Evolutionary conservation across 2,797 vertebrate species (phyloP).

Genomic region (Spinibarbus caldwelli): DNA sequence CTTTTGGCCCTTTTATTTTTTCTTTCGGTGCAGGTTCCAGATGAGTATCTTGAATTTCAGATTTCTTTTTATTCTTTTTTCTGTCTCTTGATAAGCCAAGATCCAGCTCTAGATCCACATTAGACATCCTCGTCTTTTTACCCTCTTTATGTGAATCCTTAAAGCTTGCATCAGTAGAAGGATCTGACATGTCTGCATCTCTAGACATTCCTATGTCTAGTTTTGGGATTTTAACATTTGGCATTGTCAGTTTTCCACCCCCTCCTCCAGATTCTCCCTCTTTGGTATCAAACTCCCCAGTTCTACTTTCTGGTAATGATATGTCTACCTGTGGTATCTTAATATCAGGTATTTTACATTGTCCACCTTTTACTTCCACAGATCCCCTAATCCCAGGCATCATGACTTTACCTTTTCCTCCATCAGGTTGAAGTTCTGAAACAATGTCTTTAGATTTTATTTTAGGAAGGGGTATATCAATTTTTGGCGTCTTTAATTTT

Average conservation of each 20-base stretch:
- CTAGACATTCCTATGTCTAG: conserved; percentile 57
- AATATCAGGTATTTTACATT: conserved; percentile 63
- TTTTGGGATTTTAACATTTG: conserved; percentile 62
- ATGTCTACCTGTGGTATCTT: conserved; percentile 71
- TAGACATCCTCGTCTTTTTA: conserved; percentile 65
- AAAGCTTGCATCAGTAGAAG: neutral
- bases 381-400: conserved; percentile 56
- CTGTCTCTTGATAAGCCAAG: conserved; percentile 65
- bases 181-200: neutral
- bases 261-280: conserved; percentile 49
- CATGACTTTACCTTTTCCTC: conserved; percentile 47
- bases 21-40: conserved; percentile 51
- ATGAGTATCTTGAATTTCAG: conserved; percentile 69
- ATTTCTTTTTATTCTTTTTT: conserved; percentile 67
- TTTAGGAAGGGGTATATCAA: conserved; percentile 69
- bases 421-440: conserved; percentile 50
- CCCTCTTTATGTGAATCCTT: conserved; percentile 29
- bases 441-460: conserved; percentile 35
- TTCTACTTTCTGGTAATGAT: conserved; percentile 66
- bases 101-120: conserved; percentile 65
- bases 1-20: conserved; percentile 71
- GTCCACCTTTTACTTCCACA: conserved; percentile 22
- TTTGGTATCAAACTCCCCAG: conserved; percentile 42
- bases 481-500: conserved; percentile 54
- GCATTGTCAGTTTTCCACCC: conserved; percentile 49